These are phyloP conservation scores for Sebastes variabilis DNA, from an alignment of 2,797 vertebrate species.

Conservation along the genomic window DNA sequence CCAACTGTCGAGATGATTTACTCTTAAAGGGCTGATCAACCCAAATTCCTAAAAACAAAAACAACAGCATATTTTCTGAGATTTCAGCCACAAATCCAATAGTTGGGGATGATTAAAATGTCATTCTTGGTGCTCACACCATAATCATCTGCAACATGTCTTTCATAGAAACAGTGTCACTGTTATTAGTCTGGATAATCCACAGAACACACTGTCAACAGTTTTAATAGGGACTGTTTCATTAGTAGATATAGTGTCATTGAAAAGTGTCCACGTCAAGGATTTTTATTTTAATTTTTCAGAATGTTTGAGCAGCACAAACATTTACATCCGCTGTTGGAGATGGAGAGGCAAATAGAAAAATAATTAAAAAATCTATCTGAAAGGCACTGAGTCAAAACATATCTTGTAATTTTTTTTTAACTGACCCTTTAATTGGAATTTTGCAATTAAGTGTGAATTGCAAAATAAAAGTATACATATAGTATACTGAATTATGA, in stretches of 20 bases:
- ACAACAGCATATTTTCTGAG: background rate
- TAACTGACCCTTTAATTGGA: background rate
- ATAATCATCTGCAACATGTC: background rate
- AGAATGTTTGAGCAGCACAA: background rate
- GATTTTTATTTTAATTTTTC: background rate
- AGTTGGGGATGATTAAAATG: background rate
- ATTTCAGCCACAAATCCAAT: background rate
- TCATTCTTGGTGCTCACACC: background rate
- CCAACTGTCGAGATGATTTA: conserved; percentile 29
- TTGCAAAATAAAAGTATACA: background rate
- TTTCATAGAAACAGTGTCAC: background rate
- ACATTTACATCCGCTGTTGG: background rate
- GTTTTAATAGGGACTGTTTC: background rate
- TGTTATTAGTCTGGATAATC: background rate
- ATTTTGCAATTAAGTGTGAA: background rate
- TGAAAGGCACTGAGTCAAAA: background rate
- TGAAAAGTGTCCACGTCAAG: background rate
- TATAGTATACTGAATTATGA: background rate
- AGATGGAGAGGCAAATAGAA: too few species aligned
- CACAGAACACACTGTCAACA: background rate
- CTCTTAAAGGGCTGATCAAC: background rate
- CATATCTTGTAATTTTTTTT: background rate
- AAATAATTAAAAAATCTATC: too few species aligned
- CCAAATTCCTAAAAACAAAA: background rate
- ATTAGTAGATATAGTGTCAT: background rate